phyloP scores from a whole-genome alignment of 2,113 vertebrate species.

The Psophia crepitans region DNA sequence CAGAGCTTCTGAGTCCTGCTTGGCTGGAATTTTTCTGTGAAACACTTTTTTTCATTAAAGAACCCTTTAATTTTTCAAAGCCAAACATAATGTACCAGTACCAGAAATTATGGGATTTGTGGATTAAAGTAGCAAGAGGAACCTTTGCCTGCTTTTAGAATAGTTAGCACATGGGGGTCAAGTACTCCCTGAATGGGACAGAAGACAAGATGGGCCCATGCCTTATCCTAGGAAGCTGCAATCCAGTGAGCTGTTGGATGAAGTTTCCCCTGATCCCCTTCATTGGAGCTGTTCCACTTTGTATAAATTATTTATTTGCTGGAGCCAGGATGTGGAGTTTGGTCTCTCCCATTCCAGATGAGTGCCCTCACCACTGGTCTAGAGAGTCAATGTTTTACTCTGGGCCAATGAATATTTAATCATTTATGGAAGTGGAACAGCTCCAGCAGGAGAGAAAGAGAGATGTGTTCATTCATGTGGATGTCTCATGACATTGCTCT shows the following conservation, averaged over 20 bases:
- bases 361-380: background rate
- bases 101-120: background rate
- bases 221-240: background rate
- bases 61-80: background rate
- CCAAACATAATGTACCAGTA: background rate
- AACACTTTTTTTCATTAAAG: background rate
- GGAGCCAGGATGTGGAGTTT: background rate
- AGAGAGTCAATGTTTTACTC: conserved; percentile 33
- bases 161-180: background rate
- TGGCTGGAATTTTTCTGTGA: background rate
- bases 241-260: background rate
- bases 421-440: conserved; percentile 47
- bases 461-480: background rate
- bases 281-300: conserved; percentile 6
- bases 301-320: conserved; percentile 38
- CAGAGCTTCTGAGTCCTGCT: background rate
- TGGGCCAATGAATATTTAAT: conserved; percentile 46
- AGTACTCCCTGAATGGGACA: background rate
- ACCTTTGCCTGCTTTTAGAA: background rate
- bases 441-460: conserved; percentile 27
- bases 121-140: background rate
- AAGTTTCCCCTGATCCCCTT: background rate
- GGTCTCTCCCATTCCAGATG: conserved; percentile 30
- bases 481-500: background rate
- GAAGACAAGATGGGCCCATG: background rate